Base-by-base conservation (phyloP, 1,140 invertebrate species). In the Rhagoletis pomonella region DNA sequence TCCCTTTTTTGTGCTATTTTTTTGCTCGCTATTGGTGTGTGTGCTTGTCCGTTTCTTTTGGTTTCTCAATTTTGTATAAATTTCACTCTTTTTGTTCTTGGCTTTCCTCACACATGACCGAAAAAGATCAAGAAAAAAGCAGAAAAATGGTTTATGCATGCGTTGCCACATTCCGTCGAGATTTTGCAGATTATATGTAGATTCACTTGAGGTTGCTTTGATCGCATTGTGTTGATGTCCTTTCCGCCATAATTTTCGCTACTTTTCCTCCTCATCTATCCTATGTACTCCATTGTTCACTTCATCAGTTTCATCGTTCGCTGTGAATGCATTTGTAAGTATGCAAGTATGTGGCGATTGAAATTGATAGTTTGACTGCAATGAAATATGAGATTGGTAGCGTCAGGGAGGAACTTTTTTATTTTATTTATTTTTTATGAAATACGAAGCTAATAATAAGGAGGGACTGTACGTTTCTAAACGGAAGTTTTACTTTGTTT, bases 351-450 rank as follows among this genome's bases (percentile, higher is more conserved):
- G 60, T 62, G 60, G 12, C 9, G 60, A 44, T 50, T 81, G 73
- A 81, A 55, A 81, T 81, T 81, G 73, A 81, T 81, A 81, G 44
- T 81, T 81, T 81, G 73, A 55, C 5, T 81, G 47, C 55, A 81
- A 29, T 55, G 19, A 77, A 77, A 77, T 19, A 50, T 17, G 47
- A 55, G 73, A 55, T 77, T 77, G 50, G 60, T 0, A 62, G 12
- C 0, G 60, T 62, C 9, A 62, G 7, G 12, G 60, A 12, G 17
- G 60, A 62, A n/a, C 0, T 17, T 62, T 62, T 62, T 62, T 62
- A 62, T n/a, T 62, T 55, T 55, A 55, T 55, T 55, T 29, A 29
- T 29, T 29, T 29, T 29, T 29, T 29, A 29, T 29, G 29, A 29
- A 55, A 55, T 5, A 55, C 5, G 50, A 5, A 2, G 50, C 50